Base-by-base conservation (phyloP, 2,113 vertebrate genomes). In the Pseudorectes ferrugineus region DNA sequence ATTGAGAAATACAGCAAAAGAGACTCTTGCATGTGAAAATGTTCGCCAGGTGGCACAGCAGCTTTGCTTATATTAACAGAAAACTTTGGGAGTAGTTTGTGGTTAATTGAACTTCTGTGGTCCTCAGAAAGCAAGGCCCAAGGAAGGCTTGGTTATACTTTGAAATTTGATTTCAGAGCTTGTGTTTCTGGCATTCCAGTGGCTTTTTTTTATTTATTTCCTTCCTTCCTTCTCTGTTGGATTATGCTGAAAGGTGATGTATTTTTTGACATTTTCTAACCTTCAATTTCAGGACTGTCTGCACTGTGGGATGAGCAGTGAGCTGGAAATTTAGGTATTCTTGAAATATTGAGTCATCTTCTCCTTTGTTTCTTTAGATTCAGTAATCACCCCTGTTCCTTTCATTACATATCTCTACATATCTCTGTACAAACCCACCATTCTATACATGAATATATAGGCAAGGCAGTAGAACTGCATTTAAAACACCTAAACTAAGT, bases 31-130 rank as follows among this genome's bases (percentile, higher is more conserved):
- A 24, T 20, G 14, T 42, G 81, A 72, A 87, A 89, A 76, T 19
- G 48, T 92, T 96, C 81, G 43, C 81, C 94, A 94, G 93, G 93
- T 92, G 87, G 84, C 89, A 92, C 57, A 59, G 89, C 71, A 95
- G 85, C 67, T 88, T 94, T 89, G 62, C 85, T 85, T 76, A 7
- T 62, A 46, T 51, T n/a, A 36, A 43, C 2, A 4, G 49, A 12
- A 70, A 92, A 70, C 33, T 92, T 49, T 8, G 10, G 45, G 68
- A 79, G 45, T 7, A 12, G 1, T 51, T 70, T 18, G 19, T 1
- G 3, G 66, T 19, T 77, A 6, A 73, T 84, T 70, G 71, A 62
- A 28, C 43, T 58, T 74, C 54, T 43, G 31, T 62, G 65, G 33
- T 48, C 33, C 23, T 73, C 4, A 4, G 28, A 31, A 38, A 77